These are phyloP conservation scores for Vanessa tameamea DNA, from an alignment of 1,140 invertebrate genomes.

Conservation along the genomic window DNA sequence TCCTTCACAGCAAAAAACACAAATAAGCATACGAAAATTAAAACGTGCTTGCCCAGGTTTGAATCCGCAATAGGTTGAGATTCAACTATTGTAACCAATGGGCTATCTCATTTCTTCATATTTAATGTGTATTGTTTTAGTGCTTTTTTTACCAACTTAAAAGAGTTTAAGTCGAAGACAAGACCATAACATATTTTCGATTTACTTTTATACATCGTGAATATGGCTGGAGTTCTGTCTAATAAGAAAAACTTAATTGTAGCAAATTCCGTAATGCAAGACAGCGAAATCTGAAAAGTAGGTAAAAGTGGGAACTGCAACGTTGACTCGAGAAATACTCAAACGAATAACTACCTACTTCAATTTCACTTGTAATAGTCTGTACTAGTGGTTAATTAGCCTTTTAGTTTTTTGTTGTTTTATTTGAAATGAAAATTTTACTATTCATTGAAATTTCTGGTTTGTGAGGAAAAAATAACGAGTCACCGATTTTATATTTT, in stretches of 20 bases:
- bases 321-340: conserved; percentile 5
- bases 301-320: conserved; percentile 4
- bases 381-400: neutral
- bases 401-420: neutral
- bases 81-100: no score
- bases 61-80: no score
- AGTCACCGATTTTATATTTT: neutral
- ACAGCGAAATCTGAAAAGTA: neutral
- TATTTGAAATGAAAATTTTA: neutral
- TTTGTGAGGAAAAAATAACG: neutral
- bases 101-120: no score
- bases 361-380: conserved; percentile 1
- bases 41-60: no score
- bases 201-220: neutral
- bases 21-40: no score
- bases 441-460: neutral
- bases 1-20: neutral
- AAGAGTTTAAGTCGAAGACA: no score
- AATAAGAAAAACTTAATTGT: conserved; percentile 2
- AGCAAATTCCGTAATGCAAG: conserved; percentile 4
- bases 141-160: no score
- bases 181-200: no score
- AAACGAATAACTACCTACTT: conserved; percentile 2
- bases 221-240: neutral
- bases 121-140: no score